Percentiles rank a stretch among this genome's conserved stretches.
Conservation (phyloP, 92 coral and sea anemone genomes). For the Plumapathes pennacea region DNA sequence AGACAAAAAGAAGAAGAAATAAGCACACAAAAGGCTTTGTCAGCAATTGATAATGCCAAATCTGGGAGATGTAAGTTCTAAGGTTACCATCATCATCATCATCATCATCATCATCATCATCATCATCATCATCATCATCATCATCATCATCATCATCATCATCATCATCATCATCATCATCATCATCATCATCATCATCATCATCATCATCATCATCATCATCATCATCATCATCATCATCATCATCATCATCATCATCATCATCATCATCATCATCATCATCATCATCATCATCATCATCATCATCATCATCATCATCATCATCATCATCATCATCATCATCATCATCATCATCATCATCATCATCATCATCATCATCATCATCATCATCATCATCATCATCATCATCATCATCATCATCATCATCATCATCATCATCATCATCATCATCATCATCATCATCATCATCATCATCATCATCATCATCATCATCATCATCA, state of each 20-base stretch:
- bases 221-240: constrained; percentile 1
- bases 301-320: not conserved
- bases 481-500: not conserved
- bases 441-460: not conserved
- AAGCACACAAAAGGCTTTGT: constrained; percentile 85
- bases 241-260: not conserved
- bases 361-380: not conserved
- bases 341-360: not conserved
- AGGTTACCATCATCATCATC: not conserved
- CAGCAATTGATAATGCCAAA: constrained; percentile 85
- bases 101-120: constrained; percentile 2
- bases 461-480: constrained; percentile 5
- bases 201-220: constrained; percentile 1
- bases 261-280: not conserved
- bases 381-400: constrained; percentile 3
- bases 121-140: not conserved
- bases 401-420: not conserved
- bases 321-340: not conserved
- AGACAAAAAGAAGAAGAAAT: constrained; percentile 93
- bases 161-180: not conserved
- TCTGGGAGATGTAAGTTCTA: constrained; percentile 51
- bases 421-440: constrained; percentile 1
- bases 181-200: not conserved
- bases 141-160: constrained; percentile 4
- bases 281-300: not conserved